Base-by-base conservation (phyloP, 2,797 vertebrate species). In the Lepus townsendii region DNA sequence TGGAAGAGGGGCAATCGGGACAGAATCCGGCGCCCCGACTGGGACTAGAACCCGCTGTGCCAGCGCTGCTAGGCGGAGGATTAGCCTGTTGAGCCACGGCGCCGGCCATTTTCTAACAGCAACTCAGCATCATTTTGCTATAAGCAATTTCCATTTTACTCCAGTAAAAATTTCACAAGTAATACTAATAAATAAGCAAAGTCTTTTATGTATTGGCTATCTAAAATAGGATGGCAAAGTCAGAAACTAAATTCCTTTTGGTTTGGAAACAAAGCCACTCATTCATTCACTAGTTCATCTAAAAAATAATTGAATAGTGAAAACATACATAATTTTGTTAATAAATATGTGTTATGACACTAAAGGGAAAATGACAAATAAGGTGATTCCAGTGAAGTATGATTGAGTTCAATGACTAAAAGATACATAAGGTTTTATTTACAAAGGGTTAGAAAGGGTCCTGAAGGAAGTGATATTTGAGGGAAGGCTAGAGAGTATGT, bases 101-200 rank as follows among this genome's bases (percentile, higher is more conserved):
- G 4, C 35, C 35, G 4, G 35, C 4, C 35, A 35, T 35, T 35
- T 96, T 65, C 84, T 68, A 69, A 84, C 38, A 93, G 54, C 77
- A 91, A 93, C 12, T 73, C 38, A 86, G 66, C 85, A 85, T 89
- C 50, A 91, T 82, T 91, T 69, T 78, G 14, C 47, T 80, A 63
- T 68, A 73, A 93, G 8, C 5, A 91, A 50, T 68, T 32, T 83
- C 7, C 57, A 24, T 26, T 85, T 71, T 88, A 63, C 26, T n/a
- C 17, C 26, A 78, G 30, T 6, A 66, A 89, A 57, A 76, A 85
- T 72, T 89, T 76, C 79, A 95, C 69, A 80, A 77, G 82, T 77
- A 60, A 65, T 57, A 47, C n/a, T 3, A 50, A 50, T 3, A 3
- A 93, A 38, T 11, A 90, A 75, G 52, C 47, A 65, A 93, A 72